Percentiles rank a stretch among this genome's conserved stretches.
Conservation (phyloP, 2,797 vertebrate species). For the Microcaecilia unicolor region DNA sequence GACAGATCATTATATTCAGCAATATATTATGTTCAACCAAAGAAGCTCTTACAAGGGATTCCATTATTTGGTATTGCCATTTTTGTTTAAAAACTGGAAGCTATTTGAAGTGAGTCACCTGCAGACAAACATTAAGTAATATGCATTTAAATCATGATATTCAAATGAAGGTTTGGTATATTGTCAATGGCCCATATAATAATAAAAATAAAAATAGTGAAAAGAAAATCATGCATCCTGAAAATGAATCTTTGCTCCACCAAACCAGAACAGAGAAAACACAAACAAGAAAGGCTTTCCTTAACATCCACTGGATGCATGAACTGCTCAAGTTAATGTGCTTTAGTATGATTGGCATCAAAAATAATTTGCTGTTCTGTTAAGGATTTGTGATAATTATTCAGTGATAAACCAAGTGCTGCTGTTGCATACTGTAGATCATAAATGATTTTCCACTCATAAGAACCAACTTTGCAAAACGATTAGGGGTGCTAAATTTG, state of each 20-base stretch:
- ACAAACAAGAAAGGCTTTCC: not conserved
- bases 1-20: too few species aligned
- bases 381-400: conserved; percentile 1
- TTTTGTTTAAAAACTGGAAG: too few species aligned
- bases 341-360: not conserved
- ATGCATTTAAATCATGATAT: not conserved
- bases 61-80: too few species aligned
- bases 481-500: too few species aligned
- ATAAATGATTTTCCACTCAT: not conserved
- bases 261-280: not conserved
- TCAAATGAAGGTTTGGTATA: not conserved
- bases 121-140: too few species aligned
- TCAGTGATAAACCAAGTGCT: not conserved
- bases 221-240: not conserved
- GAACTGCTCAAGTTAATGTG: conserved; percentile 7
- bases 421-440: conserved; percentile 1
- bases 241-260: not conserved
- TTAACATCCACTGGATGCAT: not conserved
- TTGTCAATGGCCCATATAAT: too few species aligned
- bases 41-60: too few species aligned
- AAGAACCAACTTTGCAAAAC: too few species aligned
- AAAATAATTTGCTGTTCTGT: not conserved
- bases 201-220: too few species aligned
- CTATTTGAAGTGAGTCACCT: too few species aligned
- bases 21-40: too few species aligned